Percentiles rank a stretch among this genome's conserved stretches.
phyloP scores from a whole-genome alignment of 1,140 invertebrate genomes.

The Trichoplusia ni region DNA sequence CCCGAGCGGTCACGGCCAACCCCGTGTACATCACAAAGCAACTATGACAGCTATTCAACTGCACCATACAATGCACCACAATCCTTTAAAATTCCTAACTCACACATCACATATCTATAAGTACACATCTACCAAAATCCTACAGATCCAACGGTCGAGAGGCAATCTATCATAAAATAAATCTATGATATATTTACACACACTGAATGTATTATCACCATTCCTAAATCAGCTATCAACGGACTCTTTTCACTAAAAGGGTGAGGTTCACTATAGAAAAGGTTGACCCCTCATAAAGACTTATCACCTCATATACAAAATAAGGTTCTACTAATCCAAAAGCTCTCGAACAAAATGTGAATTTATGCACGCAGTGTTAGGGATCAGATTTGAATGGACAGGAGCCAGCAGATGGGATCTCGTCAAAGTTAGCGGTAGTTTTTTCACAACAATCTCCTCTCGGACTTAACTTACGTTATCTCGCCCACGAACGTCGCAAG shows the following conservation, averaged over 20 bases:
- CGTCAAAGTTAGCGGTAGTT: constrained; percentile 76
- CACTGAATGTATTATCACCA: constrained; percentile 77
- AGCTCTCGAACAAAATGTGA: constrained; percentile 46
- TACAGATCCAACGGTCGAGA: constrained; percentile 29
- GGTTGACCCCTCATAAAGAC: constrained; percentile 82
- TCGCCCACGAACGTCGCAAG: constrained; percentile 75
- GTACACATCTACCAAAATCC: constrained; percentile 28
- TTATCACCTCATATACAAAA: constrained; percentile 81
- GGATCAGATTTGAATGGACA: constrained; percentile 60
- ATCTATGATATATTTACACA: constrained; percentile 81
- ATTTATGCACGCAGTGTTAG: constrained; percentile 50
- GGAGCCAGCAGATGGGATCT: constrained; percentile 58
- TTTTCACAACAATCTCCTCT: constrained; percentile 80
- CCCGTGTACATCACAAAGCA: constrained; percentile 55
- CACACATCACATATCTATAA: constrained; percentile 2
- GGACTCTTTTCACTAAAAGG: constrained; percentile 82
- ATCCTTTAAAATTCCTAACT: constrained; percentile 16
- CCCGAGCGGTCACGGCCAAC: constrained; percentile 39
- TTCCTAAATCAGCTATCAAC: constrained; percentile 81
- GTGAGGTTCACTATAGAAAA: constrained; percentile 79
- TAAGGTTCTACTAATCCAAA: constrained; percentile 77
- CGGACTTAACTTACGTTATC: constrained; percentile 81
- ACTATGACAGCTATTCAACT: constrained; percentile 56
- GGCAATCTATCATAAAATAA: constrained; percentile 77
- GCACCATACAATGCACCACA: constrained; percentile 27